Evolutionary conservation across 2,888 invertebrate species (phyloP).

Genomic region (Unio delphinus): DNA sequence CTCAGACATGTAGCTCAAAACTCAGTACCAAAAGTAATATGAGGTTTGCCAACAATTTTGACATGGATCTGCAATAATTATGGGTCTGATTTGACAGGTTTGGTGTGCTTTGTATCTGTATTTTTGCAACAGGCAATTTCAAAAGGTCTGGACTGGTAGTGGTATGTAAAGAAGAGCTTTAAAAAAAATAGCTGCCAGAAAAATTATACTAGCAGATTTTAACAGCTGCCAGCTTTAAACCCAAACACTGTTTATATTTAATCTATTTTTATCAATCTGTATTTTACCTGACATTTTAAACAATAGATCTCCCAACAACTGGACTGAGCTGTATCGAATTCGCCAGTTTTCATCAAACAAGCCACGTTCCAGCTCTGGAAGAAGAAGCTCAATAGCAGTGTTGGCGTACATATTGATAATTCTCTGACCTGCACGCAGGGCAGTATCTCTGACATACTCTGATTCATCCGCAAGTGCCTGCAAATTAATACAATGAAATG

Average conservation of each 20-base stretch:
- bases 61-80: background rate
- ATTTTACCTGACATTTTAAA: constrained; percentile 90
- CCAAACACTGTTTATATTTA: no score
- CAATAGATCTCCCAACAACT: constrained; percentile 93
- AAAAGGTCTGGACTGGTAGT: no score
- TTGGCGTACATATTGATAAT: constrained; percentile 97
- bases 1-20: no score
- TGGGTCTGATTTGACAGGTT: background rate
- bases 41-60: no score
- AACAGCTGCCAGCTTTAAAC: no score
- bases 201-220: no score
- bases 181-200: no score
- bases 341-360: constrained; percentile 99
- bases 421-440: constrained; percentile 94
- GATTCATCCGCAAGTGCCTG: constrained; percentile 97
- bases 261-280: no score
- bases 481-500: constrained; percentile 5
- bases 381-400: constrained; percentile 89
- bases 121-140: no score
- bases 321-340: constrained; percentile 92
- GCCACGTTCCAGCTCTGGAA: constrained; percentile 92
- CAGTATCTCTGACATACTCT: constrained; percentile 98
- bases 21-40: background rate
- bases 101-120: no score
- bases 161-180: no score